A percentile compares a stretch with the other conserved stretches of the same genome.
These are phyloP conservation scores for Pipa parva DNA, from an alignment of 2,113 vertebrate genomes.

Conservation along the genomic window DNA sequence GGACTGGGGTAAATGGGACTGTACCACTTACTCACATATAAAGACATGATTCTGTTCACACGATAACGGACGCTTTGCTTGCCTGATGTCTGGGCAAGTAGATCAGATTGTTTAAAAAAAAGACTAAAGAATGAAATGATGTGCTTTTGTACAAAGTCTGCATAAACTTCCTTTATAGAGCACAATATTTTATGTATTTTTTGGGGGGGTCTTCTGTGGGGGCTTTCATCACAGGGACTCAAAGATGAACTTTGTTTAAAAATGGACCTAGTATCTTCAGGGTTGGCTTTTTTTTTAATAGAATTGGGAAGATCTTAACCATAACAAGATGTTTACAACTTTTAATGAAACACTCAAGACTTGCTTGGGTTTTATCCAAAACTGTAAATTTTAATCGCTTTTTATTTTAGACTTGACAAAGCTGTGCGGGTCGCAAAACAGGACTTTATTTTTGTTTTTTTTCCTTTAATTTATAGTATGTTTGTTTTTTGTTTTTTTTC, in stretches of 20 bases:
- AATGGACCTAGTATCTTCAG: constrained; percentile 47
- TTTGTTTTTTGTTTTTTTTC: constrained; percentile 60
- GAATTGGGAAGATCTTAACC: constrained; percentile 46
- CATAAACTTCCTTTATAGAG: constrained; percentile 28
- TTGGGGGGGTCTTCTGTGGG: constrained; percentile 42
- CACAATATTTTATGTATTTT: constrained; percentile 28
- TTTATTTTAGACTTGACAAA: constrained; percentile 56
- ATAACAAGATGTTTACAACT: constrained; percentile 77
- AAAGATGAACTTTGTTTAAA: constrained; percentile 45
- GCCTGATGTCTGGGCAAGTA: constrained; percentile 18
- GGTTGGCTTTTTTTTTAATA: too few relatives aligned
- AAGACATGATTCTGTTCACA: constrained; percentile 43
- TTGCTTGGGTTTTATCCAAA: constrained; percentile 63
- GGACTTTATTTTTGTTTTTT: constrained; percentile 38
- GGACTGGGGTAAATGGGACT: constrained; percentile 88
- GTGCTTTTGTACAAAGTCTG: constrained; percentile 37
- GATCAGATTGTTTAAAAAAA: constrained; percentile 5
- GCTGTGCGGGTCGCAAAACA: constrained; percentile 79
- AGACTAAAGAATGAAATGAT: constrained; percentile 27
- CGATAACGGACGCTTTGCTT: constrained; percentile 44
- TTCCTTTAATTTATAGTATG: constrained; percentile 90
- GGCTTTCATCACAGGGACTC: constrained; percentile 34
- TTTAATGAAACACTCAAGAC: constrained; percentile 64
- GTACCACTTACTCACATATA: constrained; percentile 97
- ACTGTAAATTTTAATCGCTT: constrained; percentile 58